Evolutionary conservation across 2,888 invertebrate genomes (phyloP), one percentile per base, ranked within the genome.

Genomic region (Encarsia formosa): DNA sequence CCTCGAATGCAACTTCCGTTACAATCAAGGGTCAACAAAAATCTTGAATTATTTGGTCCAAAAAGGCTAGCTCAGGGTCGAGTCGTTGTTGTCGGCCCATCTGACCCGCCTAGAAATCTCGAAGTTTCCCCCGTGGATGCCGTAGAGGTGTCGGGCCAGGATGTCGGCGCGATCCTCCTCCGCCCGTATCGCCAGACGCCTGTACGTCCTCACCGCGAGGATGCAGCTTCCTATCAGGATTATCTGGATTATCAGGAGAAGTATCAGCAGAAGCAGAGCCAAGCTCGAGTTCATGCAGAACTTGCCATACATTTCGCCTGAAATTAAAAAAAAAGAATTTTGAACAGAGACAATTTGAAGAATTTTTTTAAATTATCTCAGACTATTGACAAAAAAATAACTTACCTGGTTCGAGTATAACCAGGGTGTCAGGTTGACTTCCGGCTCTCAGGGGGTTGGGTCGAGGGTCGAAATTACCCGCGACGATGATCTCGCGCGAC

Each of bases 371-470:
- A n/a, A n/a, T n/a, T n/a, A n/a, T n/a, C n/a, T n/a, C n/a, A n/a
- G n/a, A n/a, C n/a, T n/a, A n/a, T n/a, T n/a, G n/a, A n/a, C n/a
- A n/a, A n/a, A n/a, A n/a, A n/a, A n/a, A n/a, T n/a, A n/a, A n/a
- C 37, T 72, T 69, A 81, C 81, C 79, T 58, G 77, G 77, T 40
- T 79, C 81, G 4, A 81, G 78, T n/a, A 82, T 76, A 26, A 82
- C 63, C 44, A 82, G 70, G 40, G 78, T 78, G 23, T 79, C 70
- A 4, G 68, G 65, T 40, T 48, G 54, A 4, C 57, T 71, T 39
- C 75, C 75, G 68, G 77, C 85, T 3, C 84, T 86, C 41, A 86
- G 75, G 22, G 82, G 82, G 65, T 86, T 86, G 0, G 86, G 79
- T 0, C 81, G 76, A 40, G 79, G 68, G 31, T 81, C 75, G 16